phyloP scores from a whole-genome alignment of 2,888 invertebrate genomes.

The Sarcophaga rosellei region DNA sequence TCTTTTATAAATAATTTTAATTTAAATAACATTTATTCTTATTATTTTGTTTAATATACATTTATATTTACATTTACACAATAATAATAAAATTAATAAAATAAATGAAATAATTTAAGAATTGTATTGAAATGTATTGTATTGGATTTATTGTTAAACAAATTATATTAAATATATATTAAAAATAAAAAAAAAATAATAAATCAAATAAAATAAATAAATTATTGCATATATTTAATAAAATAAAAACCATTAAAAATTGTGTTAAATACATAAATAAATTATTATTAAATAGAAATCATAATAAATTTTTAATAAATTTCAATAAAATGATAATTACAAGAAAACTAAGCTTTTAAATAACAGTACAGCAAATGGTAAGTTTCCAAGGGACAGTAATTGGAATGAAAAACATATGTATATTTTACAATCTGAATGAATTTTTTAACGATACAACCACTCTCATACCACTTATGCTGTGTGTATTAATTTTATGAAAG shows the following conservation, averaged over 20 bases:
- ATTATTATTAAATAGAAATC: slow-evolving; percentile 34
- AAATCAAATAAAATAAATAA: background rate
- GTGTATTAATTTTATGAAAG: too few relatives aligned
- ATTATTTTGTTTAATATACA: too few relatives aligned
- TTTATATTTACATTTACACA: too few relatives aligned
- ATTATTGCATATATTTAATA: slow-evolving; percentile 24
- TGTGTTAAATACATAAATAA: slow-evolving; percentile 24
- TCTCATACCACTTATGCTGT: too few relatives aligned
- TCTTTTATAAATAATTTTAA: too few relatives aligned
- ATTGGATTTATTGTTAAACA: slow-evolving; percentile 48
- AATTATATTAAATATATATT: slow-evolving; percentile 10
- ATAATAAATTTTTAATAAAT: slow-evolving; percentile 38
- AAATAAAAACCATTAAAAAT: background rate
- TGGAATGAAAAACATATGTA: too few relatives aligned
- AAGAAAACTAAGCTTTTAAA: background rate
- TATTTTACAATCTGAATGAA: too few relatives aligned
- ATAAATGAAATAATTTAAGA: background rate
- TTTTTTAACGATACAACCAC: too few relatives aligned
- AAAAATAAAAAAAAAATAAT: background rate
- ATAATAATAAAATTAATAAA: background rate
- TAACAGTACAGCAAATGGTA: too few relatives aligned
- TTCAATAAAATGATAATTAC: slow-evolving; percentile 39
- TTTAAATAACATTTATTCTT: too few relatives aligned
- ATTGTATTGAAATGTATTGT: background rate
- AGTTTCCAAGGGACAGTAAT: too few relatives aligned